phyloP scores from a whole-genome alignment of 2,888 invertebrate species.

The Lapara coniferarum region DNA sequence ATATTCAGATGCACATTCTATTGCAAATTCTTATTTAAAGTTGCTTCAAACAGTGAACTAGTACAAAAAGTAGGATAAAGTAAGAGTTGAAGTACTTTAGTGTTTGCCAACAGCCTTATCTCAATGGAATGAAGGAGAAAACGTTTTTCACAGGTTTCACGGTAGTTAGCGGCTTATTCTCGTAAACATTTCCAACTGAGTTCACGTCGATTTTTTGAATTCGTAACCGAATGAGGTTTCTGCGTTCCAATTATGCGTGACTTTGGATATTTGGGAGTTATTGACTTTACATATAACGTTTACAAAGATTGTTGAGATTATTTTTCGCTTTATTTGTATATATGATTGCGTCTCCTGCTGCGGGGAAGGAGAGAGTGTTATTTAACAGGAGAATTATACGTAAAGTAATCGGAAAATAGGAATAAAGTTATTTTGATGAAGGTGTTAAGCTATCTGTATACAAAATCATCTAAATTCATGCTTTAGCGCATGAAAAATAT shows the following conservation, averaged over 20 bases:
- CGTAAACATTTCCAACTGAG: conserved; percentile 21
- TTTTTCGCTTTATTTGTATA: background rate
- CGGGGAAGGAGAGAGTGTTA: too few species aligned
- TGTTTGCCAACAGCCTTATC: conserved; percentile 2
- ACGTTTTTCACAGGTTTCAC: background rate
- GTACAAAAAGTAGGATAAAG: too few species aligned
- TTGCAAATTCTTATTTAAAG: too few species aligned
- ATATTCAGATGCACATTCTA: too few species aligned
- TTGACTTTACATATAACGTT: background rate
- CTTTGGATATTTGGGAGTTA: background rate
- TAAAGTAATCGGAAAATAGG: too few species aligned
- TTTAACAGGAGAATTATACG: too few species aligned
- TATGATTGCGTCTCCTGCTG: too few species aligned
- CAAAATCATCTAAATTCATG: too few species aligned
- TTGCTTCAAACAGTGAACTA: too few species aligned
- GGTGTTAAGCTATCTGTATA: too few species aligned
- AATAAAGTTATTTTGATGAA: too few species aligned
- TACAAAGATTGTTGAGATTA: background rate
- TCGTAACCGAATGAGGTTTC: conserved; percentile 13
- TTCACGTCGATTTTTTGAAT: conserved; percentile 7
- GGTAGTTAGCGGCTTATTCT: conserved; percentile 22
- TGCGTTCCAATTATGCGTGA: background rate
- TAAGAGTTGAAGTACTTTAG: background rate
- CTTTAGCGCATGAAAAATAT: too few species aligned
- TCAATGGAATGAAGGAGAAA: conserved; percentile 10